A percentile compares a stretch with the other conserved stretches of the same genome.
phyloP scores from a whole-genome alignment of 2,113 vertebrate species.

The Sylvia atricapilla region DNA sequence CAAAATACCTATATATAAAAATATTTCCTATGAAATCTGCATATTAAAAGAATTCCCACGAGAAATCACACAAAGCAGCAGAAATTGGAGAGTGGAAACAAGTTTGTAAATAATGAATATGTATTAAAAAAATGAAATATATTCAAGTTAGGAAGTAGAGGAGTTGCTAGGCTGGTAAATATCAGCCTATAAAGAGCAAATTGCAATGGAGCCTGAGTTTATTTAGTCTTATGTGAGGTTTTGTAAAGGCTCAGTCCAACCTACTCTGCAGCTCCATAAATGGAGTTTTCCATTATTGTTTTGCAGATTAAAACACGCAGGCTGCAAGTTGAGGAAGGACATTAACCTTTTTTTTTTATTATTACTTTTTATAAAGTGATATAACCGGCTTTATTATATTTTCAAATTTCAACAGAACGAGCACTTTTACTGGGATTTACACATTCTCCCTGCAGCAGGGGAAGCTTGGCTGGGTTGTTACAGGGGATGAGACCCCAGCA shows the following conservation, averaged over 20 bases:
- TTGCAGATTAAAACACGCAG: conserved; percentile 11
- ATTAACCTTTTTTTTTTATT: neutral
- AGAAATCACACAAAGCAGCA: conserved; percentile 44
- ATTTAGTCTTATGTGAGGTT: conserved; percentile 27
- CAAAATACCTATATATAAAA: neutral
- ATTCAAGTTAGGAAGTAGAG: conserved; percentile 54
- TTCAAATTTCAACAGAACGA: neutral
- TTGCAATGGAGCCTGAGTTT: conserved; percentile 6
- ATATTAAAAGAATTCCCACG: conserved; percentile 25
- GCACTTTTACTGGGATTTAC: neutral
- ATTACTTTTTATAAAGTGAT: neutral
- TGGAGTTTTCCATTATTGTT: conserved; percentile 26
- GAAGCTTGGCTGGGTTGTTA: neutral
- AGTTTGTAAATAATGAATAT: conserved; percentile 69
- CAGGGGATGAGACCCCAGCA: neutral
- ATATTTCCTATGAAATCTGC: conserved; percentile 39
- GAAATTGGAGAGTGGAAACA: conserved; percentile 57
- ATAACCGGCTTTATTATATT: neutral
- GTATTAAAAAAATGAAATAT: conserved; percentile 53
- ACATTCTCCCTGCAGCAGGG: neutral
- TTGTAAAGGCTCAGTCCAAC: neutral
- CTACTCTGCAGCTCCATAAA: neutral
- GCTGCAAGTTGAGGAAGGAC: neutral
- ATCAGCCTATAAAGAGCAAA: conserved; percentile 59
- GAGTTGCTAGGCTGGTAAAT: conserved; percentile 64